Conservation (phyloP, 2,797 vertebrate genomes). For the Pagetopsis macropterus region DNA sequence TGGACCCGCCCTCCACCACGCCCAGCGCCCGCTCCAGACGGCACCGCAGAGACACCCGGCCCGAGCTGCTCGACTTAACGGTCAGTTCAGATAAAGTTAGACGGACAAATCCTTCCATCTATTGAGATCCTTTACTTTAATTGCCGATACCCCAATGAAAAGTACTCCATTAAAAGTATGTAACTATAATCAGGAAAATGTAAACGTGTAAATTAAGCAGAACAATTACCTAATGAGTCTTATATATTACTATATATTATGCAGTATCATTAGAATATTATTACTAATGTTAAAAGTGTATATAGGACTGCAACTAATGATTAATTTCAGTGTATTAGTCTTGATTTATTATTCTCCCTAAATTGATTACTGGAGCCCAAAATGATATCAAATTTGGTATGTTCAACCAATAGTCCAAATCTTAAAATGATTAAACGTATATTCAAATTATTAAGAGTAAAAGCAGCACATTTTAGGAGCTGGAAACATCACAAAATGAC, state of each 20-base stretch:
- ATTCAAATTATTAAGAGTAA: neutral
- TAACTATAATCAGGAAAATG: neutral
- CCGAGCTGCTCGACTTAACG: slow-evolving; percentile 90
- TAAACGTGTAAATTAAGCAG: neutral
- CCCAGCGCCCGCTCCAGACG: slow-evolving; percentile 87
- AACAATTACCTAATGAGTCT: neutral
- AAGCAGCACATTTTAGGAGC: neutral
- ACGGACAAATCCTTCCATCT: neutral
- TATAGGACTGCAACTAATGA: neutral
- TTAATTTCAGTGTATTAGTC: neutral
- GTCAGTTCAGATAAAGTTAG: slow-evolving; percentile 76
- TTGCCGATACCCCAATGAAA: neutral
- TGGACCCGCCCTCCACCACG: slow-evolving; percentile 89
- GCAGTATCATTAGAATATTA: neutral
- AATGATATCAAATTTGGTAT: neutral
- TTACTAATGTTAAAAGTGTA: neutral
- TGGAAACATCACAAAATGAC: too few relatives aligned
- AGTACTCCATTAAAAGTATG: neutral
- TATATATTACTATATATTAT: slow-evolving; percentile 4
- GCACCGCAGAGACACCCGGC: slow-evolving; percentile 89
- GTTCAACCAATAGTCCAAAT: neutral
- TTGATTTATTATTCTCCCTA: too few relatives aligned
- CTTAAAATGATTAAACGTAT: neutral
- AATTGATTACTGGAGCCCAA: neutral
- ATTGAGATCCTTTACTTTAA: neutral